These are phyloP conservation scores for Stigmatopora nigra DNA, from an alignment of 2,113 vertebrate genomes.

Conservation along the genomic window DNA sequence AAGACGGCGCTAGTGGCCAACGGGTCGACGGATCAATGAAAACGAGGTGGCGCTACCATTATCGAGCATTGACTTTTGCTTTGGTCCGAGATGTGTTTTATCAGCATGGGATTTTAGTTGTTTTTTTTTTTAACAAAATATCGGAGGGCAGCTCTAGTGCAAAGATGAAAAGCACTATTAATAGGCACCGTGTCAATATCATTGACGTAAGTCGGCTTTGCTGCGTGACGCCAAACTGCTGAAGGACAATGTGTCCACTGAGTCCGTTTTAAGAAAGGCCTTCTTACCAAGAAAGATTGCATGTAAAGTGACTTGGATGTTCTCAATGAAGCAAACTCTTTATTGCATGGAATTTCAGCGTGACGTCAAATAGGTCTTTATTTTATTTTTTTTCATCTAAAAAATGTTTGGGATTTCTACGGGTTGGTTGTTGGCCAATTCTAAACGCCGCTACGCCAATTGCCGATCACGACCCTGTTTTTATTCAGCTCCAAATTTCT, in stretches of 20 bases:
- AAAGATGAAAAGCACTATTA: conserved; percentile 50
- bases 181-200: conserved; percentile 49
- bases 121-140: neutral
- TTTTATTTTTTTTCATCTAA: neutral
- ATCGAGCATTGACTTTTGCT: neutral
- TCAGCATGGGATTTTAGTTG: neutral
- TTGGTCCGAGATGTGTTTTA: neutral
- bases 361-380: neutral
- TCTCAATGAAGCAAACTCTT: neutral
- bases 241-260: conserved; percentile 61
- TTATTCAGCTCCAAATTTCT: too few relatives aligned
- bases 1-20: conserved; percentile 5
- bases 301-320: conserved; percentile 5
- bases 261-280: conserved; percentile 34
- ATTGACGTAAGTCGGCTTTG: conserved; percentile 50
- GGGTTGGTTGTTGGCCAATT: neutral
- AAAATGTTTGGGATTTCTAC: neutral
- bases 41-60: neutral
- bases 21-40: conserved; percentile 15
- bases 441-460: too few relatives aligned
- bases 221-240: conserved; percentile 46
- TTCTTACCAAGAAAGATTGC: conserved; percentile 11
- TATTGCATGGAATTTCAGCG: neutral
- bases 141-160: neutral
- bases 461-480: too few relatives aligned